phyloP scores from a whole-genome alignment of 2,113 vertebrate genomes.

The Sprattus sprattus region DNA sequence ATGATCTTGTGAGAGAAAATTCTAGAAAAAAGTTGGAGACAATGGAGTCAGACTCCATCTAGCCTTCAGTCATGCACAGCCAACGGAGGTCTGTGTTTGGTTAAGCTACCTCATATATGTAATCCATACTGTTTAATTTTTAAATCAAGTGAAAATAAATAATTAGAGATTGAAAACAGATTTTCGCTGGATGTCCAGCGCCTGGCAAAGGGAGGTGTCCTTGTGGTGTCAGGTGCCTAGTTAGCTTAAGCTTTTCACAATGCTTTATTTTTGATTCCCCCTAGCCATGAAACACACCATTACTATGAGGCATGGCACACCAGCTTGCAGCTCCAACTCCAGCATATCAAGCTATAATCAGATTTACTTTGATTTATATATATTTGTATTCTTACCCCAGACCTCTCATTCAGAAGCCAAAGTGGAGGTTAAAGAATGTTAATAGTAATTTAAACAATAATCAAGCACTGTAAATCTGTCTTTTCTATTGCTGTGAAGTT shows the following conservation, averaged over 20 bases:
- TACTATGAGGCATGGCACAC: neutral
- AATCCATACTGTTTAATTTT: neutral
- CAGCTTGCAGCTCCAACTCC: neutral
- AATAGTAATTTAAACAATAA: conserved; percentile 33
- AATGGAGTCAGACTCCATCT: neutral
- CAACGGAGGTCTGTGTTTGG: conserved; percentile 5
- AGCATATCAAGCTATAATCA: neutral
- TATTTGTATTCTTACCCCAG: neutral
- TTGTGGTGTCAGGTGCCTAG: neutral
- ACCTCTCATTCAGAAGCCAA: neutral
- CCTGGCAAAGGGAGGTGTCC: neutral
- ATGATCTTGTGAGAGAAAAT: neutral
- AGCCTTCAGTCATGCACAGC: neutral
- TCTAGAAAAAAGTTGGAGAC: neutral
- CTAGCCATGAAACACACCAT: neutral
- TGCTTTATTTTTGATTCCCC: neutral
- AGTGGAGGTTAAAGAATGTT: conserved; percentile 1
- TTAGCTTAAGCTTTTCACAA: conserved; percentile 6
- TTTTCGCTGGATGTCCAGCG: neutral
- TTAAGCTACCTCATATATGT: conserved; percentile 26
- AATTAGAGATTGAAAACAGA: conserved; percentile 1
- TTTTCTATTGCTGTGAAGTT: neutral
- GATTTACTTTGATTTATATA: neutral
- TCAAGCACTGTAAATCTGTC: conserved; percentile 19
- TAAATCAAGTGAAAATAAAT: conserved; percentile 30